phyloP scores from a whole-genome alignment of 1,140 invertebrate species.

The Luehdorfia chinensis region DNA sequence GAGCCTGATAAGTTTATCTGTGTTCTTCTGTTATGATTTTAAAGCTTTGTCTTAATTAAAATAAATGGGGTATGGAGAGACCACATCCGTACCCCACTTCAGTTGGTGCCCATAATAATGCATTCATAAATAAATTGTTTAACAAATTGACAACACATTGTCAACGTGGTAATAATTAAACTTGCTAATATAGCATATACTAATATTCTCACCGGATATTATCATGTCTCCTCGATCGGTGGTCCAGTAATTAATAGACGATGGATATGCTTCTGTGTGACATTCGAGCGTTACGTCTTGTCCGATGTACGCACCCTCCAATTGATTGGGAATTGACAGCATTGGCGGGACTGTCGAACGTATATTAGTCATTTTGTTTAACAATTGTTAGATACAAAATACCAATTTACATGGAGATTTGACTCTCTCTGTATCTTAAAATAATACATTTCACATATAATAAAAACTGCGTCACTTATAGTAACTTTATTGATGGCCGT shows the following conservation, averaged over 20 bases:
- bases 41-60: conserved; percentile 5
- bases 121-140: no score
- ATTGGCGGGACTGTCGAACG: conserved; percentile 74
- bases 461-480: no score
- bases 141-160: no score
- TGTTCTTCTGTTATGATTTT: conserved; percentile 7
- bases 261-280: conserved; percentile 77
- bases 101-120: no score
- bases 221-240: conserved; percentile 92
- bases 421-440: no score
- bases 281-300: conserved; percentile 79
- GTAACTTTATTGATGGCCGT: no score
- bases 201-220: conserved; percentile 86
- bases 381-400: neutral
- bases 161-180: no score
- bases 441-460: no score
- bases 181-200: conserved; percentile 19
- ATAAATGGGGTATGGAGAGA: no score
- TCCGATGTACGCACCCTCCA: conserved; percentile 77
- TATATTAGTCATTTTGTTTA: neutral
- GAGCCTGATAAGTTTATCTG: conserved; percentile 56
- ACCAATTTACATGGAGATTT: no score
- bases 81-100: no score
- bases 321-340: conserved; percentile 78
- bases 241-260: conserved; percentile 79